Evolutionary conservation across 92 coral and sea anemone genomes (phyloP).

Genomic region (Epizoanthus fatuus): DNA sequence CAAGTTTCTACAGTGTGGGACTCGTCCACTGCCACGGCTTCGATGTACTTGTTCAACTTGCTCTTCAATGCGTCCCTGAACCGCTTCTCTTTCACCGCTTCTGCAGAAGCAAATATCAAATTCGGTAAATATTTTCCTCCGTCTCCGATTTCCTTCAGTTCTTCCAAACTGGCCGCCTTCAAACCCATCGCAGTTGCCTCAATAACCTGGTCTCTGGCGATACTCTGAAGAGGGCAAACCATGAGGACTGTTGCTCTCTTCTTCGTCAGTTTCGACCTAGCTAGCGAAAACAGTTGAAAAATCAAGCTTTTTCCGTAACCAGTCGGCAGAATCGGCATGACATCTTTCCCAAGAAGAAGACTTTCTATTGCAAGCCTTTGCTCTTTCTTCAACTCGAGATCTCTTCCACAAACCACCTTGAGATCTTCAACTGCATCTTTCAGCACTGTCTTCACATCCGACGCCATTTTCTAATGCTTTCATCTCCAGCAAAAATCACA

Average conservation of each 20-base stretch:
- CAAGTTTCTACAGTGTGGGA: conserved; percentile 54
- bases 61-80: neutral
- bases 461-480: no score
- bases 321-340: conserved; percentile 25
- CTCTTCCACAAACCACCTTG: no score
- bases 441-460: no score
- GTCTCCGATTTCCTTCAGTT: neutral
- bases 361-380: conserved; percentile 38
- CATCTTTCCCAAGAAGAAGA: conserved; percentile 19
- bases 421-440: conserved; percentile 17
- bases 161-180: conserved; percentile 26
- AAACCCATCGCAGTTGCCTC: conserved; percentile 39
- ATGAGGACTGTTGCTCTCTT: neutral
- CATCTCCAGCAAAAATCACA: no score
- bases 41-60: neutral
- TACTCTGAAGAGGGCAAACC: conserved; percentile 25
- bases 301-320: conserved; percentile 28
- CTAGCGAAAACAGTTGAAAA: neutral
- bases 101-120: conserved; percentile 25
- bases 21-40: conserved; percentile 38
- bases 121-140: conserved; percentile 16
- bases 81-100: conserved; percentile 12
- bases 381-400: conserved; percentile 10
- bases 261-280: neutral
- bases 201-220: conserved; percentile 19